A percentile compares a stretch with the other conserved stretches of the same genome.
Conservation (phyloP, 2,797 vertebrate species). For the Hemitrygon akajei region DNA sequence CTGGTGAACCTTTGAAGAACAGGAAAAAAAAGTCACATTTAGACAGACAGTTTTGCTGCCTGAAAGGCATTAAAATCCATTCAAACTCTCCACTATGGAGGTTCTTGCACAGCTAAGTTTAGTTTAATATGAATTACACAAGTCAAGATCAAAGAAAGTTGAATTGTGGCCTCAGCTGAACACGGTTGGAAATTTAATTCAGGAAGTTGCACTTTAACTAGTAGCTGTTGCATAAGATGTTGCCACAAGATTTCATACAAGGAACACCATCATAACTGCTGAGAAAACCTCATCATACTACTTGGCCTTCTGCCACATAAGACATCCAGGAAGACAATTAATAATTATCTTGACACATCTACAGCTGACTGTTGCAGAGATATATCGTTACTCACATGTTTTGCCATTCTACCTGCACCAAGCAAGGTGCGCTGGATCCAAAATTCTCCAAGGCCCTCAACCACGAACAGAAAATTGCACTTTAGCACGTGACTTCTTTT, state of each 20-base stretch:
- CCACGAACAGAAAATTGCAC: neutral
- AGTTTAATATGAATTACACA: neutral
- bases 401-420: conserved; percentile 19
- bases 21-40: neutral
- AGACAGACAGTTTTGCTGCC: neutral
- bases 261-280: neutral
- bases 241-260: neutral
- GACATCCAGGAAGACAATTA: neutral
- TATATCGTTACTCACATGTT: neutral
- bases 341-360: neutral
- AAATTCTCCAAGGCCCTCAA: neutral
- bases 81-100: neutral
- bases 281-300: neutral
- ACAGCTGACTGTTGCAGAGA: neutral
- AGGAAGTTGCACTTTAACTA: conserved; percentile 24
- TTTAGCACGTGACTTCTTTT: neutral
- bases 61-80: neutral
- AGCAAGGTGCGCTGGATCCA: neutral
- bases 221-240: neutral
- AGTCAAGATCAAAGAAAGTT: neutral
- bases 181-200: neutral
- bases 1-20: neutral
- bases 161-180: neutral
- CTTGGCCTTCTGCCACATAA: neutral
- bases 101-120: neutral